Base-by-base conservation (phyloP, 1,140 invertebrate species). In the Temnothorax nylanderi region DNA sequence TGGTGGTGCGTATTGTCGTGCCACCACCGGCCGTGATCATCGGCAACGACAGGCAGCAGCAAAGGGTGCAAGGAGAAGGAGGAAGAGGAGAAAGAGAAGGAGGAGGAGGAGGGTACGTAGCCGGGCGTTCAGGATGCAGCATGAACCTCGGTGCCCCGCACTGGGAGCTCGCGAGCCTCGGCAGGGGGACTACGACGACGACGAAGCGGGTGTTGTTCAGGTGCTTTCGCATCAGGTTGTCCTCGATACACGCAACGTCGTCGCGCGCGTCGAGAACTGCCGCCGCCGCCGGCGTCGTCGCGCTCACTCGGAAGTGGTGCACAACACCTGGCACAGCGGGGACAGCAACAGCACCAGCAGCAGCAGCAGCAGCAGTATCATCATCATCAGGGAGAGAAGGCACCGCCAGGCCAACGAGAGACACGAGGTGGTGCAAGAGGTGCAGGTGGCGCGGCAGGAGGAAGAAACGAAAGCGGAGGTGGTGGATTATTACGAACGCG, bases 91-190 rank as follows among this genome's bases (percentile, higher is more conserved):
- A 18, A 56, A 88, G 47, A 86, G 74, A 8, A 54, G 18, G 85
- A 81, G 13, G 78, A 87, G 86, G 87, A 92, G 91, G 90, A 90
- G 90, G 88, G 88, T 89, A 90, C 86, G 90, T 75, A 82, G 91
- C 89, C 88, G 91, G 91, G 88, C 67, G 93, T 93, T 89, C 94
- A 95, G 94, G 92, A 95, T 95, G 95, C 94, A 95, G 94, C 93
- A 95, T 95, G 95, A 95, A 94, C 94, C 93, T 92, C 94, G 91
- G 93, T 92, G 91, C 86, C 93, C 92, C 92, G 93, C 92, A 92
- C 80, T 93, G 93, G 94, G 93, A 95, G 93, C 92, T 93, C 88
- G 92, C 89, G 93, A 94, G 93, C 91, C 92, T 94, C 92, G 92
- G 92, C 93, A 94, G 94, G 94, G 93, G 92, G 88, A 87, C 77